Conservation (phyloP, 92 coral and sea anemone species). For the Epizoanthus scotinus region DNA sequence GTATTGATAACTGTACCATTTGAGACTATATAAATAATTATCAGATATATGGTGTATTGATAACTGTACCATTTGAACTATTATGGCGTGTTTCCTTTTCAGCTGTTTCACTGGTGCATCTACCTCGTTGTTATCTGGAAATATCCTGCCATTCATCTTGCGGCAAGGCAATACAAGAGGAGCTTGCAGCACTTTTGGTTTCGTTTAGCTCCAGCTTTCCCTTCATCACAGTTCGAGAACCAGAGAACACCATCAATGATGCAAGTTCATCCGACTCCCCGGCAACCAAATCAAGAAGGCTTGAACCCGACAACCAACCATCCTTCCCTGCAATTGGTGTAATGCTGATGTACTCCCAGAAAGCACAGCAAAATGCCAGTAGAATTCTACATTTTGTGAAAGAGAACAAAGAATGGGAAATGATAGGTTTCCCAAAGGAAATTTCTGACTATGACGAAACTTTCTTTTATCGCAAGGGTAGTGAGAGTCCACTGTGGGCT, state of each 20-base stretch:
- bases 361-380: conserved; percentile 74
- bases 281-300: conserved; percentile 61
- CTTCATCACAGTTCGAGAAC: conserved; percentile 70
- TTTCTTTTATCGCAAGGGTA: conserved; percentile 51
- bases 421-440: conserved; percentile 56
- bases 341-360: conserved; percentile 77
- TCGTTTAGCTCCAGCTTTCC: conserved; percentile 75
- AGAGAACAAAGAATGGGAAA: conserved; percentile 58
- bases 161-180: conserved; percentile 51
- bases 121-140: conserved; percentile 74
- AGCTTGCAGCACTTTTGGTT: conserved; percentile 63
- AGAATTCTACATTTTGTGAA: conserved; percentile 57
- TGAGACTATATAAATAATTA: no score
- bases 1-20: no score
- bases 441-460: conserved; percentile 72
- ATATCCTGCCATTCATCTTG: conserved; percentile 56
- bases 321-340: conserved; percentile 65
- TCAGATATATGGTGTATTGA: no score
- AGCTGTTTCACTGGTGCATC: conserved; percentile 71
- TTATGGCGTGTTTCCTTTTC: not conserved
- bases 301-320: conserved; percentile 42
- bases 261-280: conserved; percentile 69
- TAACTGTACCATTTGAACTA: not conserved
- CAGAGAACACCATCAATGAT: conserved; percentile 65
- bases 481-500: conserved; percentile 62